Evolutionary conservation across 2,797 vertebrate species (phyloP).

Genomic region (Hemitrygon akajei): DNA sequence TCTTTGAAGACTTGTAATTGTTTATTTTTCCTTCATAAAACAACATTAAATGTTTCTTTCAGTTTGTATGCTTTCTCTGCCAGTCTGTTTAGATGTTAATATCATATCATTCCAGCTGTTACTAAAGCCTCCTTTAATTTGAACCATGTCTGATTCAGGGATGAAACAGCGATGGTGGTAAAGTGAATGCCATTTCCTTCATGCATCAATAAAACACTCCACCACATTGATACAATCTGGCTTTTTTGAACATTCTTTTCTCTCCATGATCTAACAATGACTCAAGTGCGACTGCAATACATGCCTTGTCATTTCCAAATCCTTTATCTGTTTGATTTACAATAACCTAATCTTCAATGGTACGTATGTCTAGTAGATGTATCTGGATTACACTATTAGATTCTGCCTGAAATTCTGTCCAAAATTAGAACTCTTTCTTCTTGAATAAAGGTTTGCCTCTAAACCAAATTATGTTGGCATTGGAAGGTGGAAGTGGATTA

Average conservation of each 20-base stretch:
- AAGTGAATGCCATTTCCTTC: background rate
- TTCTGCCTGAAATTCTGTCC: no score
- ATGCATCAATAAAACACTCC: background rate
- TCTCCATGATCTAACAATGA: background rate
- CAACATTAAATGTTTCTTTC: conserved; percentile 16
- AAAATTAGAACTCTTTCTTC: background rate
- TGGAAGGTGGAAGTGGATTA: background rate
- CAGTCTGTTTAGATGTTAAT: background rate
- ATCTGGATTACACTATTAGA: no score
- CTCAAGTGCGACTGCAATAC: background rate
- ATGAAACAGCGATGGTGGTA: conserved; percentile 17
- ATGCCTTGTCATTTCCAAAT: no score
- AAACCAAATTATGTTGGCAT: no score
- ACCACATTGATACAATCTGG: background rate
- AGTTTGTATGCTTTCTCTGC: background rate
- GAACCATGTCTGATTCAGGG: conserved; percentile 13
- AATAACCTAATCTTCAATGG: background rate
- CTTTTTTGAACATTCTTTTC: background rate
- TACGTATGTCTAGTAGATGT: background rate
- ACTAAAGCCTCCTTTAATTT: background rate
- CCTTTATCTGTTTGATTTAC: background rate
- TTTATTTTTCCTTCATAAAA: conserved; percentile 18
- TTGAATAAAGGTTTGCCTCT: background rate
- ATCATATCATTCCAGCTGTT: background rate
- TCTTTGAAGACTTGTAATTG: background rate